Percentiles rank a stretch among this genome's conserved stretches.
phyloP scores from a whole-genome alignment of 2,888 invertebrate species.

The Mesorhabditis belari region DNA sequence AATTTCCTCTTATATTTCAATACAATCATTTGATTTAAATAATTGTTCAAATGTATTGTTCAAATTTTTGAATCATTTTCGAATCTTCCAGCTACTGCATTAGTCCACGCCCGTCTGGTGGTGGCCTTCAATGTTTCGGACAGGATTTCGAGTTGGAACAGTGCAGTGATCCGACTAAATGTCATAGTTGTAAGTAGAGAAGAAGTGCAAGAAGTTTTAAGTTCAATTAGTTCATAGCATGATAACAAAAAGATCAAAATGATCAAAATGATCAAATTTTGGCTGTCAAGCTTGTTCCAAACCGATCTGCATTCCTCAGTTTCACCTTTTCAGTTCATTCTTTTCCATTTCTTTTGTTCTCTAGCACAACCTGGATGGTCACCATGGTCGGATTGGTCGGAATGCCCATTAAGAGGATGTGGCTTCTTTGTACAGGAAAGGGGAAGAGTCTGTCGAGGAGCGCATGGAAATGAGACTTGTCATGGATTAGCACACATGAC shows the following conservation, averaged over 20 bases:
- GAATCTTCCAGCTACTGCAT: constrained; percentile 39
- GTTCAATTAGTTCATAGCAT: not conserved
- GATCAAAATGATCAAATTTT: not conserved
- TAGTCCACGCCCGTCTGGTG: constrained; percentile 44
- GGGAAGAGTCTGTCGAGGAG: constrained; percentile 32
- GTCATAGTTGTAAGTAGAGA: constrained; percentile 33
- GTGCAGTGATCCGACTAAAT: constrained; percentile 34
- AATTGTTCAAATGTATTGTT: constrained; percentile 1
- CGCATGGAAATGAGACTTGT: constrained; percentile 34
- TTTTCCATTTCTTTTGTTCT: constrained; percentile 11
- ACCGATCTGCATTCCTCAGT: not conserved
- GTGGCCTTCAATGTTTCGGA: constrained; percentile 46
- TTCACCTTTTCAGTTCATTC: not conserved
- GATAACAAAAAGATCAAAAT: not conserved
- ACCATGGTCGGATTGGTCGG: constrained; percentile 44
- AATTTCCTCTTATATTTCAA: not conserved
- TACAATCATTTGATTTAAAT: not conserved
- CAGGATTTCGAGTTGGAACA: constrained; percentile 50
- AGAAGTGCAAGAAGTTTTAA: not conserved
- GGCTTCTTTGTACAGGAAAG: constrained; percentile 42
- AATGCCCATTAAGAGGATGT: constrained; percentile 40
- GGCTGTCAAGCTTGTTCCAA: not conserved
- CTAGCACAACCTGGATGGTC: constrained; percentile 43
- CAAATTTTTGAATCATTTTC: not conserved
- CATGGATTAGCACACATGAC: constrained; percentile 42